phyloP scores from a whole-genome alignment of 2,888 invertebrate genomes.

The Hydrotaea cyrtoneurina region DNA sequence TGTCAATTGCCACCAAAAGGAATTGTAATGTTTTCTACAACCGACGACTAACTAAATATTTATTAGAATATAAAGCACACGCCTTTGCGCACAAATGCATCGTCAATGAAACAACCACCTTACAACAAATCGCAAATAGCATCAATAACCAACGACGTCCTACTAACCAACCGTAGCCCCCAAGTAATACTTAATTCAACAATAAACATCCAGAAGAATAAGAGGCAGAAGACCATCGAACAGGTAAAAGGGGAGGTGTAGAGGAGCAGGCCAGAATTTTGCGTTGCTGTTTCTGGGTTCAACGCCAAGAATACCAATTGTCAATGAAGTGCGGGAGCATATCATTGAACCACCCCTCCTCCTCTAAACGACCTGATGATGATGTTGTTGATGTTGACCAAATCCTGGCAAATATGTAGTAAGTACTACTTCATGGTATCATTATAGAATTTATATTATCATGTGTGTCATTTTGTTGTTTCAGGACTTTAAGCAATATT shows the following conservation, averaged over 20 bases:
- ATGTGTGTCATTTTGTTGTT: not conserved
- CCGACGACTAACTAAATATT: constrained; percentile 29
- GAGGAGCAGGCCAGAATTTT: not conserved
- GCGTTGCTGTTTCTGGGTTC: not conserved
- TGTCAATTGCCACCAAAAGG: constrained; percentile 16
- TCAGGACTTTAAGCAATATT: constrained; percentile 30
- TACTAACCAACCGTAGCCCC: not conserved
- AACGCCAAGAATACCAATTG: not conserved
- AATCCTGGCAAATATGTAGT: constrained; percentile 34
- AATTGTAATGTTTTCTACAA: constrained; percentile 35
- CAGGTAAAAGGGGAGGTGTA: not conserved
- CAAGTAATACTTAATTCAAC: constrained; percentile 23
- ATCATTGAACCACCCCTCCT: constrained; percentile 6
- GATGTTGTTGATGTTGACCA: constrained; percentile 10
- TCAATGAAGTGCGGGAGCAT: constrained; percentile 32
- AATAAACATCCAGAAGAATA: not conserved
- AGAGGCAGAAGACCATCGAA: not conserved
- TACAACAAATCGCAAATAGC: constrained; percentile 29
- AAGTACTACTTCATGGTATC: constrained; percentile 6
- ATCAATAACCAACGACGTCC: constrained; percentile 19
- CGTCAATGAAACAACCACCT: constrained; percentile 62
- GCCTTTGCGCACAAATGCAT: constrained; percentile 68
- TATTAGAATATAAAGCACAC: constrained; percentile 62
- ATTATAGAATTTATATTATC: not conserved
- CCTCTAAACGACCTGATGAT: constrained; percentile 29